Evolutionary conservation across 2,888 invertebrate genomes (phyloP).

Genomic region (Galeruca laticollis): DNA sequence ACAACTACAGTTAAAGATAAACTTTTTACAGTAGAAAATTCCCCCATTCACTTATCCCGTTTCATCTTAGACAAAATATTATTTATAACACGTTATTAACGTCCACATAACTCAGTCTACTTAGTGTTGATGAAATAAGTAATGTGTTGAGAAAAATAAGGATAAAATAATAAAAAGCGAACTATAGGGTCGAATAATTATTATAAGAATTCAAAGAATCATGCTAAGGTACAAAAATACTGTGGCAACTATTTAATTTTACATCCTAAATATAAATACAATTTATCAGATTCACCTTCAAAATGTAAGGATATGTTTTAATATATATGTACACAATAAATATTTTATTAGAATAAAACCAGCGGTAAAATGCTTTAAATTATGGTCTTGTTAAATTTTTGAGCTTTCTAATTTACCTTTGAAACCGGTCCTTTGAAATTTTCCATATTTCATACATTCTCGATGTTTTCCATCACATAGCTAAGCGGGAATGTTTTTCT

Average conservation of each 20-base stretch:
- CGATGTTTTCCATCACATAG: too few relatives aligned
- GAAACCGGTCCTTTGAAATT: too few relatives aligned
- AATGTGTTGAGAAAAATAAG: not conserved
- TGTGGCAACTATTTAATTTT: not conserved
- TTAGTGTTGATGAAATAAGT: not conserved
- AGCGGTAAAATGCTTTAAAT: too few relatives aligned
- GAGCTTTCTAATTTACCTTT: too few relatives aligned
- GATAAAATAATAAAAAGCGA: not conserved
- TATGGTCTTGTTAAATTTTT: too few relatives aligned
- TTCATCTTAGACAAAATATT: conserved; percentile 23
- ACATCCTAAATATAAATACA: not conserved
- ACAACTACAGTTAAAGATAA: conserved; percentile 1
- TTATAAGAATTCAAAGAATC: not conserved
- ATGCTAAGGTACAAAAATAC: conserved; percentile 1
- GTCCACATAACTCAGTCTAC: conserved; percentile 10
- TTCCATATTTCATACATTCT: too few relatives aligned
- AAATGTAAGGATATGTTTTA: conserved; percentile 1
- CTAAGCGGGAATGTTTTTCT: too few relatives aligned
- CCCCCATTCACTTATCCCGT: conserved; percentile 22
- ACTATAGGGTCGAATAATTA: not conserved
- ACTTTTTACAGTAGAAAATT: conserved; percentile 2
- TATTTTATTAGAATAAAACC: too few relatives aligned
- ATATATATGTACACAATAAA: not conserved
- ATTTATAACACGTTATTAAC: not conserved
- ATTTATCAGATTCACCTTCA: conserved; percentile 9